A percentile compares a stretch with the other conserved stretches of the same genome.
These are phyloP conservation scores for Ondatra zibethicus DNA, from an alignment of 2,113 vertebrate species.

Conservation along the genomic window DNA sequence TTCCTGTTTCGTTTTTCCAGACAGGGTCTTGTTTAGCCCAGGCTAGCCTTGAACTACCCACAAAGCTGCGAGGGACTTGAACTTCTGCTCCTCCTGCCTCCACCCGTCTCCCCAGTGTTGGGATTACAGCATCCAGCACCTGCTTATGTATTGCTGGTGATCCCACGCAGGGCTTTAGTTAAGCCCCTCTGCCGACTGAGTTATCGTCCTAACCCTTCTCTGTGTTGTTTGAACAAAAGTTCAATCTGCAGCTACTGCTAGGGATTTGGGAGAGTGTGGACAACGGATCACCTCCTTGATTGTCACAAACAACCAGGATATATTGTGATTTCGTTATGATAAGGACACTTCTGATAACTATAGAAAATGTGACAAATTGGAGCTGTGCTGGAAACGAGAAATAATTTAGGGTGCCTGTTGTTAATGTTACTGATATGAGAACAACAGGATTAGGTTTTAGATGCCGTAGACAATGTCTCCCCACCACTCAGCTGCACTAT, in stretches of 20 bases:
- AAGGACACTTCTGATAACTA: neutral
- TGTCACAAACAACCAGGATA: neutral
- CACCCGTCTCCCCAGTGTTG: neutral
- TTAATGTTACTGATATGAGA: neutral
- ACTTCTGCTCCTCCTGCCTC: neutral
- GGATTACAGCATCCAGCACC: neutral
- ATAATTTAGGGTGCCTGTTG: neutral
- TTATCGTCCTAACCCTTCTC: too few species aligned
- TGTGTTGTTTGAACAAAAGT: neutral
- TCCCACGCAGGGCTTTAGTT: neutral
- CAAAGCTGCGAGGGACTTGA: neutral
- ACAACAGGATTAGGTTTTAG: neutral
- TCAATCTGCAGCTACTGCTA: neutral
- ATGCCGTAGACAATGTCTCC: neutral
- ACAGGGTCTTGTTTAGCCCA: neutral
- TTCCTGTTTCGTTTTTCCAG: neutral
- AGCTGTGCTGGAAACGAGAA: neutral
- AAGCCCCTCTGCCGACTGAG: neutral
- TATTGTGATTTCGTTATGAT: neutral
- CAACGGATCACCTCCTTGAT: neutral
- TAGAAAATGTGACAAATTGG: neutral
- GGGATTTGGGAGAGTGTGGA: neutral
- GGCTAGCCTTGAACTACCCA: neutral
- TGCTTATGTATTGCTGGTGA: neutral
- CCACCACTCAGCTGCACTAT: neutral